A percentile compares a stretch with the other conserved stretches of the same genome.
These are phyloP conservation scores for Marasmarcha lunaedactyla DNA, from an alignment of 2,888 invertebrate genomes.

Conservation along the genomic window DNA sequence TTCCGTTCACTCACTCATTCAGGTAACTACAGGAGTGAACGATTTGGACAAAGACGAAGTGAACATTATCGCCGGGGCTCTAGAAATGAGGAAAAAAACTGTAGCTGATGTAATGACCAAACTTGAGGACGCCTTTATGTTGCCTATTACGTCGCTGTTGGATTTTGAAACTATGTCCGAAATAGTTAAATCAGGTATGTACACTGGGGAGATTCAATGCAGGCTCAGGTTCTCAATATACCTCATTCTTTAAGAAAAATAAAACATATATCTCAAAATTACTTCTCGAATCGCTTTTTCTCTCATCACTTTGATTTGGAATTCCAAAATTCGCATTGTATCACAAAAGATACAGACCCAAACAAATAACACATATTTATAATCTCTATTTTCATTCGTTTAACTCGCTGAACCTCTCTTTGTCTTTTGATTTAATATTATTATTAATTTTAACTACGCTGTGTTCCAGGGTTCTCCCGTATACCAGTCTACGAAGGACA, in stretches of 20 bases:
- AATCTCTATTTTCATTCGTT: no score
- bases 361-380: no score
- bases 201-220: background rate
- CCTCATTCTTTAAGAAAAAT: no score
- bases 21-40: conserved; percentile 91
- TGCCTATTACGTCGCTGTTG: conserved; percentile 87
- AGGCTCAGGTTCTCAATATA: no score
- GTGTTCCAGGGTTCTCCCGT: conserved; percentile 85
- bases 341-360: no score
- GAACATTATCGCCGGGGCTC: conserved; percentile 93
- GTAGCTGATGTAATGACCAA: conserved; percentile 96
- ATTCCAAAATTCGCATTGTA: no score
- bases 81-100: conserved; percentile 69
- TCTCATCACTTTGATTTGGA: no score
- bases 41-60: conserved; percentile 94
- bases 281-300: no score
- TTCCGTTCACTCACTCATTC: conserved; percentile 4
- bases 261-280: no score
- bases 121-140: conserved; percentile 96
- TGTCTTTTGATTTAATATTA: no score
- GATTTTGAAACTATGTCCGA: conserved; percentile 98
- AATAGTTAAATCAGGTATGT: conserved; percentile 90
- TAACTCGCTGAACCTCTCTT: no score
- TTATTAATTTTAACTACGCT: no score
- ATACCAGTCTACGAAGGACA: conserved; percentile 93